Base-by-base conservation (phyloP, 2,113 vertebrate genomes). In the Solenodon paradoxus region DNA sequence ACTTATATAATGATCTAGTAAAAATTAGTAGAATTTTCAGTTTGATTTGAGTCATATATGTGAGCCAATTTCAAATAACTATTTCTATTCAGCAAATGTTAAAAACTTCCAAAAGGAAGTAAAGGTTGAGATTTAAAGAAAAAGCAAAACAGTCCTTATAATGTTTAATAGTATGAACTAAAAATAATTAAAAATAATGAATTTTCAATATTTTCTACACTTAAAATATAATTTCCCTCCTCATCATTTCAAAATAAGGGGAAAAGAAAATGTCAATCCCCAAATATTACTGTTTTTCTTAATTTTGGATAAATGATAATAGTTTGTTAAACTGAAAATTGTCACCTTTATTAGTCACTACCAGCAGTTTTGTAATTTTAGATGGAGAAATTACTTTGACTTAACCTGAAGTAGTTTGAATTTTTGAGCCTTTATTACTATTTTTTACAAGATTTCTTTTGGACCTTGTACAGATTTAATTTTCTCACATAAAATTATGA, bases 401-500 rank as follows among this genome's bases (percentile, higher is more conserved):
- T 61, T 88, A 84, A 55, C 32, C 86, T 88, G 63, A 38, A 87
- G 38, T 11, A 91, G 38, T 38, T 57, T 89, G 92, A 95, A 96
- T 81, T 97, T 96, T 88, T 40, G 51, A 35, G 9, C 53, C 81
- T 86, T 85, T 78, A 24, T 82, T 81, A n/a, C n/a, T n/a, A n/a
- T 81, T 71, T 19, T 35, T 9, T 40, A 38, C 10, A 51, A 75
- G 63, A 89, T 64, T 15, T 72, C 12, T 59, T 92, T n/a, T 95
- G 81, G 88, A 95, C 92, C 97, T 96, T 64, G 71, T 81, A 55
- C 38, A 89, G 22, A 77, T 91, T 96, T 97, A 96, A 95, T 96
- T 97, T 96, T 84, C 61, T 90, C 89, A 88, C n/a, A 64, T 74
- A 69, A 95, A 96, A 79, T 68, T 80, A 81, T 30, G 47, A 57